Conservation (phyloP, 2,797 vertebrate species). For the Fistularia commersonii region DNA sequence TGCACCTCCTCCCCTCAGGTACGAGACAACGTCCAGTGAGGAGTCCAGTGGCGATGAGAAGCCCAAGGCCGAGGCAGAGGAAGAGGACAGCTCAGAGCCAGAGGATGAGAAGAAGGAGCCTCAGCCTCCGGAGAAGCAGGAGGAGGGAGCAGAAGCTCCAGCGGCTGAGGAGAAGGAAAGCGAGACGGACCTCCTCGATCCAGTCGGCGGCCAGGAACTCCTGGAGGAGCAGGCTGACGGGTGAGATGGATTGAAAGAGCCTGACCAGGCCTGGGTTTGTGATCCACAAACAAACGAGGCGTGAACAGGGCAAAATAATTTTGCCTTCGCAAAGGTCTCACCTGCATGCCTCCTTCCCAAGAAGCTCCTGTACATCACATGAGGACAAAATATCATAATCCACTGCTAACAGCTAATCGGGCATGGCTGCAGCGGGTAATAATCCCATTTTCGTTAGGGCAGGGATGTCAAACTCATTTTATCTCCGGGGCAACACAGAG, state of each 20-base stretch:
- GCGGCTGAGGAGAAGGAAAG: constrained; percentile 39
- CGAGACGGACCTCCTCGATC: constrained; percentile 50
- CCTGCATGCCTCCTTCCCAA: too few species aligned
- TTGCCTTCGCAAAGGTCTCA: too few species aligned
- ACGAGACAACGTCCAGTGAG: constrained; percentile 95
- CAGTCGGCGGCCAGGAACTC: constrained; percentile 43
- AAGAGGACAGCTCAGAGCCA: constrained; percentile 65
- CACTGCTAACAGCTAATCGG: too few species aligned
- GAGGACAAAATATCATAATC: too few species aligned
- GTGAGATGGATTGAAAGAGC: constrained; percentile 51
- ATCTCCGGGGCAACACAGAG: too few species aligned
- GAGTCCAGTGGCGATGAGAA: constrained; percentile 91
- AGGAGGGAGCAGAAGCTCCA: constrained; percentile 21
- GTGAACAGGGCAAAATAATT: too few species aligned
- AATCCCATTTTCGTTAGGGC: too few species aligned
- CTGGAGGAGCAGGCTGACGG: constrained; percentile 65
- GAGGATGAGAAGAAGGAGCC: constrained; percentile 28
- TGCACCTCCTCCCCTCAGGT: too few species aligned
- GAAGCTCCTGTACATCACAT: too few species aligned
- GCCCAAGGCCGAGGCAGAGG: constrained; percentile 58
- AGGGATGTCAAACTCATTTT: too few species aligned
- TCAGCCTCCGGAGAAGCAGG: constrained; percentile 24
- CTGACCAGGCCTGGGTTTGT: not conserved
- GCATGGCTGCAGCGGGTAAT: too few species aligned
- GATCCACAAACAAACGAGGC: too few species aligned